Evolutionary conservation across 92 coral and sea anemone genomes (phyloP).

Genomic region (Paramuricea clavata): DNA sequence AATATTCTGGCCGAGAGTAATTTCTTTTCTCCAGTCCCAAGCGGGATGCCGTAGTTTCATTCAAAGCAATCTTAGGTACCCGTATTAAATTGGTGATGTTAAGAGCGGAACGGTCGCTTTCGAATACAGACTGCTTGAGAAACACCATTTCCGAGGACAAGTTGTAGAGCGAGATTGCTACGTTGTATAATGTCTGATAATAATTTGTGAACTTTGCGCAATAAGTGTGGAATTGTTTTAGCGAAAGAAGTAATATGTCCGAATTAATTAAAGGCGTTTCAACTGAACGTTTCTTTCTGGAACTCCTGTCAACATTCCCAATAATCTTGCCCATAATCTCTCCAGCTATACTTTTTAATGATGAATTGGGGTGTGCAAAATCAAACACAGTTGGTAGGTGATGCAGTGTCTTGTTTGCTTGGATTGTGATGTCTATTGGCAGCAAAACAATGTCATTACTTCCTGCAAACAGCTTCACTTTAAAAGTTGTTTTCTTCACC

Average conservation of each 20-base stretch:
- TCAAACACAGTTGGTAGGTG: conserved; percentile 33
- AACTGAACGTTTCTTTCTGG: neutral
- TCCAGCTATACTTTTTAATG: conserved; percentile 36
- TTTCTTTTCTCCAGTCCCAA: conserved; percentile 62
- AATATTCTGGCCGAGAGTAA: conserved; percentile 3
- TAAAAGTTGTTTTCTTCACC: neutral
- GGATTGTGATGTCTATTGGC: conserved; percentile 7
- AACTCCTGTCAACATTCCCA: neutral
- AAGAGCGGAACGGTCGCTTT: neutral
- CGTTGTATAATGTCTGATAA: conserved; percentile 60
- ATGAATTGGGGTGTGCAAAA: conserved; percentile 37
- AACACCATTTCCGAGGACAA: conserved; percentile 45
- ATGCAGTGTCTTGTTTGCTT: neutral
- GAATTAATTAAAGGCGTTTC: neutral
- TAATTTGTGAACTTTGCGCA: conserved; percentile 76
- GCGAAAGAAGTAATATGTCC: neutral
- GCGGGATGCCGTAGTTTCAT: conserved; percentile 48
- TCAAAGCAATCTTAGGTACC: conserved; percentile 13
- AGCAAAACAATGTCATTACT: neutral
- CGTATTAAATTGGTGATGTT: neutral
- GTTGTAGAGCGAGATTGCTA: conserved; percentile 57
- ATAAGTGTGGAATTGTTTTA: conserved; percentile 62
- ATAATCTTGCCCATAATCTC: neutral
- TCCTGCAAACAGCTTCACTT: neutral
- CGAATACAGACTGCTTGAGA: neutral